A percentile compares a stretch with the other conserved stretches of the same genome.
Conservation (phyloP, 2,888 invertebrate species). For the Drosophila rellima region DNA sequence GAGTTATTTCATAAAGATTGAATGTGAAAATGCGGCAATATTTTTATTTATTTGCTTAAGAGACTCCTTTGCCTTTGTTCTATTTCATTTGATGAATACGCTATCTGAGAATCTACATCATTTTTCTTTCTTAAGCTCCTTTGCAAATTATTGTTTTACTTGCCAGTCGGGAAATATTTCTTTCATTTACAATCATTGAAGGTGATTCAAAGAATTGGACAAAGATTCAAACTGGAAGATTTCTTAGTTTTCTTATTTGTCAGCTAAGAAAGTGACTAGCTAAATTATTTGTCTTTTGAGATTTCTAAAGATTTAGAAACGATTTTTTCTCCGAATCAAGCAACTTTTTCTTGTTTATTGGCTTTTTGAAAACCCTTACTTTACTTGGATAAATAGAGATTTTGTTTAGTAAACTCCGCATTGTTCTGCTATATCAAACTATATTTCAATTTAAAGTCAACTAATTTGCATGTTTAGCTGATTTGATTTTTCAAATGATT, state of each 20-base stretch:
- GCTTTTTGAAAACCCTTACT: neutral
- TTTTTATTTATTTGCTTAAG: neutral
- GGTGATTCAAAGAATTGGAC: too few species aligned
- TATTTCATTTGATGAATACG: neutral
- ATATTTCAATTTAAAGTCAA: constrained; percentile 1
- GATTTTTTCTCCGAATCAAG: neutral
- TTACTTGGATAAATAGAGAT: neutral
- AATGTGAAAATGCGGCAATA: neutral
- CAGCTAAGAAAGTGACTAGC: too few species aligned
- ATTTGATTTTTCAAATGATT: neutral
- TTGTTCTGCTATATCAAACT: neutral
- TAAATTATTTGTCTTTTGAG: neutral
- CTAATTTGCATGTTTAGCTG: neutral
- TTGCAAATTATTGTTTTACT: neutral
- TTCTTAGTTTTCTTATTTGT: too few species aligned
- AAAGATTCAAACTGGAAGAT: too few species aligned
- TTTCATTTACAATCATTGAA: too few species aligned
- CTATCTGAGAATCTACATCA: neutral
- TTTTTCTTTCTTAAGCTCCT: neutral
- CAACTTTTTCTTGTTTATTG: neutral
- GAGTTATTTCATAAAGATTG: neutral
- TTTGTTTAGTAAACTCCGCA: neutral
- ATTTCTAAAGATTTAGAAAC: neutral
- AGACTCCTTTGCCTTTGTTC: neutral
- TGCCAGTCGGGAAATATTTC: neutral